Evolutionary conservation across 1,140 invertebrate genomes (phyloP), one percentile per base, ranked within the genome.

Genomic region (Formica selysi): DNA sequence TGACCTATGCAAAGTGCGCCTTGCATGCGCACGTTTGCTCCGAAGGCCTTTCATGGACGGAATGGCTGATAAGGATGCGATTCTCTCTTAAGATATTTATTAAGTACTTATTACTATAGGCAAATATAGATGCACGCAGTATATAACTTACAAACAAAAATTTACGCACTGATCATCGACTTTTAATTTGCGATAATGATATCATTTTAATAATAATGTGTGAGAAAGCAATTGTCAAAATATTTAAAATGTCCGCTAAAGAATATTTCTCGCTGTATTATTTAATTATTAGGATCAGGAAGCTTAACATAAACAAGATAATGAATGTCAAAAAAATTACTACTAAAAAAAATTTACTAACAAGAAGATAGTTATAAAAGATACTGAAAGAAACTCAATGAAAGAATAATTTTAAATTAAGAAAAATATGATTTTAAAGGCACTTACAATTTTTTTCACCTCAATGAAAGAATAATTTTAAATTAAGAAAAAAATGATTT

Each of bases 41-140:
- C 0, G 74, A 93, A 93, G 92, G 93, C 93, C 89, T 93, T 91
- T 91, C 91, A 86, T 94, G 93, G 93, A 94, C 93, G 93, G 93
- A 94, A 92, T 92, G 91, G 70, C 90, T 93, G 93, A 93, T 92
- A 93, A 92, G 93, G 91, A 87, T 71, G 51, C 38, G n/a, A 74
- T 74, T 73, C 48, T 51, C 48, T 73, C 79, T 83, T 74, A 83
- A 83, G 3, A 48, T 83, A 73, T 19, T 73, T 48, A 73, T 73
- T 70, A 70, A 57, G 7, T 59, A 73, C 54, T 44, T 83, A 73
- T 36, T 62, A 36, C 2, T 83, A 94, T 91, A 91, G 87, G 41
- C 85, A 90, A 91, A 93, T 91, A 92, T 90, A 88, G 87, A 87
- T 51, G n/a, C 29, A 59, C 59, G 11, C n/a, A 41, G 10, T 29